Evolutionary conservation across 2,113 vertebrate species (phyloP).

Genomic region (Vulpes lagopus): DNA sequence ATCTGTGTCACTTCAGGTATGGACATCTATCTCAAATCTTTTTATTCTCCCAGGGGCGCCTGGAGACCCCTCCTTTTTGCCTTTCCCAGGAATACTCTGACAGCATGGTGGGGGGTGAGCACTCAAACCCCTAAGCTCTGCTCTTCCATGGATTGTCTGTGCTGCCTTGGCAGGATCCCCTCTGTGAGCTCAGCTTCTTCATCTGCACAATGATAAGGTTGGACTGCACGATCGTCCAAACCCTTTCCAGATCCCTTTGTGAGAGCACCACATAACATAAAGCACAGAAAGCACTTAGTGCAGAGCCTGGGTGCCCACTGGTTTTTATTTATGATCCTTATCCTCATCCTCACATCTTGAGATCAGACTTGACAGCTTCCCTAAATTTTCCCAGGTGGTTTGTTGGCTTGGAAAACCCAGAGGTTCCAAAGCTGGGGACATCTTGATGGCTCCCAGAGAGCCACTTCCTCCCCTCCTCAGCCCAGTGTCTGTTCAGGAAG

Average conservation of each 20-base stretch:
- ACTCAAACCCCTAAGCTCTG: neutral
- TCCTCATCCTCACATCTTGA: neutral
- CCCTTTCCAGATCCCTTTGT: neutral
- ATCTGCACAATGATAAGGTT: neutral
- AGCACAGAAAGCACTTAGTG: neutral
- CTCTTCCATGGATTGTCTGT: neutral
- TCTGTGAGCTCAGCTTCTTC: neutral
- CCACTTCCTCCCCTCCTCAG: neutral
- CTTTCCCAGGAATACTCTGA: neutral
- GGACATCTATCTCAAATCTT: neutral
- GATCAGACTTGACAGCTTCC: neutral
- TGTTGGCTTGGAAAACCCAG: neutral
- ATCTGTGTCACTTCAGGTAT: neutral
- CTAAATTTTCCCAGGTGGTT: neutral
- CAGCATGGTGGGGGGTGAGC: neutral
- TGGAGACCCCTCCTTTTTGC: neutral
- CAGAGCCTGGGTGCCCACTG: rapidly evolving
- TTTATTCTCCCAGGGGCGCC: neutral
- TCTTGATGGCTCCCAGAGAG: neutral
- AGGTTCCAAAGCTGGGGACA: neutral
- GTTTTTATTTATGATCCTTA: neutral
- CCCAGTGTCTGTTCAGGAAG: neutral
- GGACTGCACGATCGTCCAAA: neutral
- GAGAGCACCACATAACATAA: neutral
- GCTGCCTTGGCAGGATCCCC: neutral